These are phyloP conservation scores for Limnephilus rhombicus DNA, from an alignment of 2,888 invertebrate genomes.

Conservation along the genomic window DNA sequence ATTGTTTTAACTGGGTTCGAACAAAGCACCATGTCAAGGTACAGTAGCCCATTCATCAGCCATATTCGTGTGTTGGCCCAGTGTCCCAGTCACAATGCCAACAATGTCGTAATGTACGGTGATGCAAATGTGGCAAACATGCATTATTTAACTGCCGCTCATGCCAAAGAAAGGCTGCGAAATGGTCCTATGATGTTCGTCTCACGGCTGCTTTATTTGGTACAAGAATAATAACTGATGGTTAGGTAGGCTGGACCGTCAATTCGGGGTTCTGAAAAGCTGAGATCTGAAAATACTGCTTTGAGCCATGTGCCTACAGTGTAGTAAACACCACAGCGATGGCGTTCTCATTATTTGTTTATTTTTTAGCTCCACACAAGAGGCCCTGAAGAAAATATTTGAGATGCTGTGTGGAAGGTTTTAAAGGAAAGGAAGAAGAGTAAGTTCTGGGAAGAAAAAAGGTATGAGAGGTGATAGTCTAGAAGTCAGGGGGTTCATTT, in stretches of 20 bases:
- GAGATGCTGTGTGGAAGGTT: too few relatives aligned
- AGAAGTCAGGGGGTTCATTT: too few relatives aligned
- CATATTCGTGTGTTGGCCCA: background rate
- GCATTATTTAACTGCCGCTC: background rate
- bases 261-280: too few relatives aligned
- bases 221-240: background rate
- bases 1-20: background rate
- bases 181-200: background rate
- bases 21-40: constrained; percentile 11
- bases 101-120: constrained; percentile 8
- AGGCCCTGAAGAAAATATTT: too few relatives aligned
- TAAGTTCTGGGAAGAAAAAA: too few relatives aligned
- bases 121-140: constrained; percentile 10
- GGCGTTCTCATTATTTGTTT: too few relatives aligned
- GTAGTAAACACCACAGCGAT: too few relatives aligned
- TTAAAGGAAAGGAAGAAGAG: too few relatives aligned
- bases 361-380: too few relatives aligned
- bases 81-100: background rate
- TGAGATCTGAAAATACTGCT: too few relatives aligned
- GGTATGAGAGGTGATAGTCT: too few relatives aligned
- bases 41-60: background rate
- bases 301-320: too few relatives aligned
- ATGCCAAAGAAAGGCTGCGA: background rate
- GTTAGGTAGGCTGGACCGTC: background rate
- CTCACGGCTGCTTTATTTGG: background rate